Conservation (phyloP, 2,888 invertebrate genomes). For the Chydorus sphaericus region DNA sequence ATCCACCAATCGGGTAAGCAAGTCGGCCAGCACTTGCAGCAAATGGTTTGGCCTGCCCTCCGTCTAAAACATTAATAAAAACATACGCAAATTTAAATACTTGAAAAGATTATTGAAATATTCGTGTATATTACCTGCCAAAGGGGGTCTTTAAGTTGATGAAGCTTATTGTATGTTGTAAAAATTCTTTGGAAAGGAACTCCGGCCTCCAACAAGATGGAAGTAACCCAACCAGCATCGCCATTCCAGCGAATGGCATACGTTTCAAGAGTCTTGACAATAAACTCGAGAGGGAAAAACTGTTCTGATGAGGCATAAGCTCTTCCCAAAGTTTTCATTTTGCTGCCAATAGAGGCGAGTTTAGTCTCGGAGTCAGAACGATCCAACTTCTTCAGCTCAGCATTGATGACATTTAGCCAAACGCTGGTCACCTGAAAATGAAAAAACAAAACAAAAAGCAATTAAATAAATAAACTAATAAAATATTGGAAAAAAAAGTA, state of each 20-base stretch:
- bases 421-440: constrained; percentile 84
- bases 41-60: constrained; percentile 75
- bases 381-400: constrained; percentile 37
- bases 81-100: too few relatives aligned
- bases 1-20: constrained; percentile 53
- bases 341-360: constrained; percentile 39
- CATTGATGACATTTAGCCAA: constrained; percentile 69
- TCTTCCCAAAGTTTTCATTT: constrained; percentile 58
- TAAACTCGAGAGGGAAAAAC: constrained; percentile 59
- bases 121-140: too few relatives aligned
- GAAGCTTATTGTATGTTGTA: constrained; percentile 63
- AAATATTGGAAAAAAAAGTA: too few relatives aligned
- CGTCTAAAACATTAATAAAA: too few relatives aligned
- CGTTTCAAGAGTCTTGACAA: constrained; percentile 23
- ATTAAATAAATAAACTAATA: too few relatives aligned
- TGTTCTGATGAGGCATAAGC: constrained; percentile 66
- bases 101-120: too few relatives aligned
- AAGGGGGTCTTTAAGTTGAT: constrained; percentile 64
- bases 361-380: constrained; percentile 21
- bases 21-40: constrained; percentile 54
- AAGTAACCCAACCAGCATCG: constrained; percentile 47
- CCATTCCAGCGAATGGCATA: constrained; percentile 18
- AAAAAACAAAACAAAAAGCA: too few relatives aligned
- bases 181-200: constrained; percentile 60
- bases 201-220: constrained; percentile 56